Base-by-base conservation (phyloP, 2,888 invertebrate species). In the Galerucella pusilla region DNA sequence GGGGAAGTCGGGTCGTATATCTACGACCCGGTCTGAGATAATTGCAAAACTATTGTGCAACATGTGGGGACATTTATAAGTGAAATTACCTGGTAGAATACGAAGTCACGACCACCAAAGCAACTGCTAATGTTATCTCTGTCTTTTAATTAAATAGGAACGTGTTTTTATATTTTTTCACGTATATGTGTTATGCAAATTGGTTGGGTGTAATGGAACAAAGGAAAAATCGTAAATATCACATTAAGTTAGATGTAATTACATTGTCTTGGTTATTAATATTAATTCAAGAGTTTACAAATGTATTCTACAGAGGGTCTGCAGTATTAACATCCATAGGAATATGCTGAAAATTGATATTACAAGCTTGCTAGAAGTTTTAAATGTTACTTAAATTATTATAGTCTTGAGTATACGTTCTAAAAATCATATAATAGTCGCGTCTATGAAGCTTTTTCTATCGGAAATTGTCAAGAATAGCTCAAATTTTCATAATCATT, bases 1-100 rank as follows among this genome's bases (percentile, higher is more conserved):
- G 70, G 73, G 79, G 77, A 74, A 75, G 80, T 81, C 82, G 80
- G 77, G 81, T 81, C 82, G 80, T 83, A 83, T 83, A 82, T 80
- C 77, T 74, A 16, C 64, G 72, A 80, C 80, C 79, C 81, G 82
- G 81, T 78, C 81, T 80, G 85, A 84, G 87, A 86, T 88, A 88
- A 88, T 88, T 88, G 86, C 88, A 84, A 87, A 88, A 88, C 88
- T 87, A 88, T 88, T 85, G 85, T 84, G 85, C 86, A 86, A 86
- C 87, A 87, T 87, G 86, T 87, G 87, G 87, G 86, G 84, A 85
- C 85, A 85, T 85, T 85, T 84, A 83, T 84, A 84, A 84, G 84
- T 83, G 83, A 82, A 83, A 83, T 81, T 83, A 83, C 82, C 84
- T 84, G 85, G 84, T 84, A 84, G 83, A 80, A 81, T 79, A 82